phyloP scores from a whole-genome alignment of 2,888 invertebrate genomes.

The Drosophila nr. medialis region DNA sequence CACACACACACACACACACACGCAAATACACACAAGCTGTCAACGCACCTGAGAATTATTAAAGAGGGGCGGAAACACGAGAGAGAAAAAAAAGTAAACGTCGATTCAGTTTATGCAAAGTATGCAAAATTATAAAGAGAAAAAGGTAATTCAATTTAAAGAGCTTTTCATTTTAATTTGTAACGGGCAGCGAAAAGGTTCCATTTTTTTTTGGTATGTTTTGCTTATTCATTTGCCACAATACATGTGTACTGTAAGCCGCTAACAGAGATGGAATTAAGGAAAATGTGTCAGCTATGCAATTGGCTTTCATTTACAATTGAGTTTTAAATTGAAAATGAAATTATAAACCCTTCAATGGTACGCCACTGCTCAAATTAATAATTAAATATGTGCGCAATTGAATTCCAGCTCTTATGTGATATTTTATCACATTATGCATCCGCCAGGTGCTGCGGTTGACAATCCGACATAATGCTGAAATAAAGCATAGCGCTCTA shows the following conservation, averaged over 20 bases:
- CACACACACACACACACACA: conserved; percentile 8
- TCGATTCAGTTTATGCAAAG: conserved; percentile 12
- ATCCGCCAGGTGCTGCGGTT: conserved; percentile 58
- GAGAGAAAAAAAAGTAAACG: conserved; percentile 25
- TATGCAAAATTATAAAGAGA: conserved; percentile 19
- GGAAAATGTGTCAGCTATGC: conserved; percentile 41
- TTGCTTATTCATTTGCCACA: conserved; percentile 18
- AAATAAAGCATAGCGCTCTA: conserved; percentile 20
- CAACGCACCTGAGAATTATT: conserved; percentile 38
- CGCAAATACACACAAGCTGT: conserved; percentile 12
- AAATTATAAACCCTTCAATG: conserved; percentile 63
- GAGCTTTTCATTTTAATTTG: conserved; percentile 44
- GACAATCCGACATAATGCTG: conserved; percentile 18
- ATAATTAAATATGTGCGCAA: conserved; percentile 66
- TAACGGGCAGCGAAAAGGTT: conserved; percentile 22
- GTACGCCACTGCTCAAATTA: conserved; percentile 43
- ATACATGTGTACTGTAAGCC: conserved; percentile 12
- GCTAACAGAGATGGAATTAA: conserved; percentile 46
- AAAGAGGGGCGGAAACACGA: conserved; percentile 10
- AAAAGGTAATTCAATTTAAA: conserved; percentile 55
- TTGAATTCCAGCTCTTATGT: conserved; percentile 55
- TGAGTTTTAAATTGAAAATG: conserved; percentile 45
- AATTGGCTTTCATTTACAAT: conserved; percentile 46
- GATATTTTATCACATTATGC: conserved; percentile 54
- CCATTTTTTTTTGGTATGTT: conserved; percentile 3